Base-by-base conservation (phyloP, 2,888 invertebrate genomes). In the Hedya salicella region DNA sequence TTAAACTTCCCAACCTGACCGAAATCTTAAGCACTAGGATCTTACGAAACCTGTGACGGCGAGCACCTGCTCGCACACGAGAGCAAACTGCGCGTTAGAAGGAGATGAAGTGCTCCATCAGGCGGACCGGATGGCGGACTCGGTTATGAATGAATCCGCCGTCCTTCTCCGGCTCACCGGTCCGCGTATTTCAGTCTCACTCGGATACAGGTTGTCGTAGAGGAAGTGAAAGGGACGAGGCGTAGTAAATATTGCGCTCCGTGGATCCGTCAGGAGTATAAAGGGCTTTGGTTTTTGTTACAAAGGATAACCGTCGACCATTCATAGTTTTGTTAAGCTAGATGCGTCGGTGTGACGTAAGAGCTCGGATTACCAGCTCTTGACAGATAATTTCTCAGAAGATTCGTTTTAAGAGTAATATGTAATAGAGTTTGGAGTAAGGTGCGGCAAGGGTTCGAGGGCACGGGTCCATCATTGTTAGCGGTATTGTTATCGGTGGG, bases 201-300 rank as follows among this genome's bases (percentile, higher is more conserved):
- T 89, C 85, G 74, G 70, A 71, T 85, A 75, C 89, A 88, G 87
- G 91, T 91, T 91, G 91, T 88, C 90, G 84, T 86, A 85, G 86
- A 91, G 92, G 92, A 91, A 92, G 92, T 91, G 92, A 92, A 91
- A 91, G 92, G 91, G 92, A 89, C 91, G 82, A 86, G 88, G 82
- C 86, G 91, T 92, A 92, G 92, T 92, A 91, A 91, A 92, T 89
- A 92, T 91, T 89, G 92, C 86, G 87, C 79, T 86, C 80, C 75
- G 80, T 85, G 81, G 82, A 83, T 80, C 82, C 80, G 78, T 76
- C 82, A 81, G 81, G 87, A 86, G 86, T 86, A 81, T 80, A 85
- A 85, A 86, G 84, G 82, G 78, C 81, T 82, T 81, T 74, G 78
- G 82, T 89, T 87, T 89, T 91, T 91, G 76, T 69, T 71, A 86